phyloP scores from a whole-genome alignment of 2,797 vertebrate genomes.

The Betta splendens region DNA sequence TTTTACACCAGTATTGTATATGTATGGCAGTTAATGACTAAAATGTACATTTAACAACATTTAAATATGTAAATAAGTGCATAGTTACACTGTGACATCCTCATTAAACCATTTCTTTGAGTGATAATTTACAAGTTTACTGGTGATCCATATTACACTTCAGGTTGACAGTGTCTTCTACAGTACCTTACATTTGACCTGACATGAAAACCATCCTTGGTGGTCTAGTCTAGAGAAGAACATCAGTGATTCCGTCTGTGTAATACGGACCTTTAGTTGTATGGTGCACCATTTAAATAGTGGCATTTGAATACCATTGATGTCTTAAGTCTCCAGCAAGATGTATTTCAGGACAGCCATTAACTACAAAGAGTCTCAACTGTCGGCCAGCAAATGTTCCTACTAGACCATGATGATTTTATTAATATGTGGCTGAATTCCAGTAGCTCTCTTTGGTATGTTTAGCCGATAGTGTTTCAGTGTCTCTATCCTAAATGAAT shows the following conservation, averaged over 20 bases:
- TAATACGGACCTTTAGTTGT: conserved; percentile 69
- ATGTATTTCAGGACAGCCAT: conserved; percentile 75
- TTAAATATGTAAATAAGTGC: conserved; percentile 1
- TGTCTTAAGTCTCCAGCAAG: conserved; percentile 73
- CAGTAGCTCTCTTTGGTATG: conserved; percentile 70
- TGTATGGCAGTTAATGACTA: neutral
- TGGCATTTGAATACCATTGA: conserved; percentile 79
- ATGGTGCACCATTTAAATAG: conserved; percentile 73
- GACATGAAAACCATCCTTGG: conserved; percentile 59
- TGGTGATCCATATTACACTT: conserved; percentile 6
- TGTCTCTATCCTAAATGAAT: conserved; percentile 79
- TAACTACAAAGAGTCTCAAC: conserved; percentile 80
- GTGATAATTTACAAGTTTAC: neutral
- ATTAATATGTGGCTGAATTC: conserved; percentile 78
- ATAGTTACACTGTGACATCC: neutral
- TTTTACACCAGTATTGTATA: neutral
- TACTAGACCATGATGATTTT: conserved; percentile 75
- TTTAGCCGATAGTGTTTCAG: conserved; percentile 79
- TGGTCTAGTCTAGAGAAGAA: conserved; percentile 63
- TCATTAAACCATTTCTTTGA: neutral
- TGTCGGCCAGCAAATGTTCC: conserved; percentile 75
- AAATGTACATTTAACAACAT: neutral
- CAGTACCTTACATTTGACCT: conserved; percentile 18
- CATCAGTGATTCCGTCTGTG: conserved; percentile 72
- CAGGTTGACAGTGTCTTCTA: conserved; percentile 2